Evolutionary conservation across 2,888 invertebrate genomes (phyloP).

Genomic region (Heteromurus nitidus): DNA sequence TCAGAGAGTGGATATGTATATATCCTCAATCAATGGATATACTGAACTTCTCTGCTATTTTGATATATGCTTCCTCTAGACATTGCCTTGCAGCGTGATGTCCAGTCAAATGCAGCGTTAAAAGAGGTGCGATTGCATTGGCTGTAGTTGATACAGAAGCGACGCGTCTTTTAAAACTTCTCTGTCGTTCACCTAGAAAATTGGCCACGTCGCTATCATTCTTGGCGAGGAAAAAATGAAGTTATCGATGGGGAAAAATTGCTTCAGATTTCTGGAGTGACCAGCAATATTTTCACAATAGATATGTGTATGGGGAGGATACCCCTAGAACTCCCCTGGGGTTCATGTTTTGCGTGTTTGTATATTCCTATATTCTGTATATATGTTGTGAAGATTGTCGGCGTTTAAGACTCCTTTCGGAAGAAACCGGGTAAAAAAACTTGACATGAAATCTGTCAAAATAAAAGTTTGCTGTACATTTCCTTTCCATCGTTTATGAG

Average conservation of each 20-base stretch:
- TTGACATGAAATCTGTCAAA: constrained; percentile 15
- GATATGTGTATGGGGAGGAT: neutral
- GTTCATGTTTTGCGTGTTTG: constrained; percentile 10
- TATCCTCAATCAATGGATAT: neutral
- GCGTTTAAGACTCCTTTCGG: neutral
- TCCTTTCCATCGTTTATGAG: too few species aligned
- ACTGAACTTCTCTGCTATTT: too few species aligned
- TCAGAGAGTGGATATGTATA: neutral
- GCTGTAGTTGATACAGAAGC: neutral
- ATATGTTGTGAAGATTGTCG: neutral
- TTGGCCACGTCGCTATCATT: constrained; percentile 33
- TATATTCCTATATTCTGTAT: too few species aligned
- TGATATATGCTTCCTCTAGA: too few species aligned
- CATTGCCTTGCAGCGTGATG: neutral
- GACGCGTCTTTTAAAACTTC: constrained; percentile 25
- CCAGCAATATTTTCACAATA: constrained; percentile 10
- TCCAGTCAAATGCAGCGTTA: neutral
- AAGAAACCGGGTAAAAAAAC: neutral
- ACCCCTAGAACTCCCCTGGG: constrained; percentile 21
- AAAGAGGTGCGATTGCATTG: neutral
- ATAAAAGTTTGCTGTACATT: constrained; percentile 16
- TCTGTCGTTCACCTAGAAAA: constrained; percentile 41
- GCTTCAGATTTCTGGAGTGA: constrained; percentile 27
- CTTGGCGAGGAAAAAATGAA: constrained; percentile 11
- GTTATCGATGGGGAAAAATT: constrained; percentile 29